Base-by-base conservation (phyloP, 92 coral and sea anemone genomes). In the Montipora capitata region DNA sequence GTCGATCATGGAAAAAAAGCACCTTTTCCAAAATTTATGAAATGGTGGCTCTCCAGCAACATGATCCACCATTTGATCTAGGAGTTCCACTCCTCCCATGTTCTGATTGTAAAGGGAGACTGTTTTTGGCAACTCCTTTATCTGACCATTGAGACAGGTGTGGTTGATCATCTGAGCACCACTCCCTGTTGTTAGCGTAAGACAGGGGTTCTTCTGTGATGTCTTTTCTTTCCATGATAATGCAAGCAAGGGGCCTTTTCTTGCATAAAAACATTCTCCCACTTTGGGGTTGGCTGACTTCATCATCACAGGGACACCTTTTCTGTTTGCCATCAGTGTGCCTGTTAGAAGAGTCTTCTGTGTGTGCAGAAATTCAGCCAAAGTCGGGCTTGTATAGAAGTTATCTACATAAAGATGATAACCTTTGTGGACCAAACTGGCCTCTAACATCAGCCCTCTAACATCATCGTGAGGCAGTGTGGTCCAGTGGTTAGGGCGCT, bases 11-110 rank as follows among this genome's bases (percentile, higher is more conserved):
- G 41, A 54, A 81, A 77, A 85, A 85, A 71, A 85, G 43, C 89
- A 85, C 42, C 76, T 85, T 35, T 85, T 85, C 78, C 89, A 77
- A 68, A 74, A 85, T 63, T 76, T 77, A 77, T 85, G 89, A 73
- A 85, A 85, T 35, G 68, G 64, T 52, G 78, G 38, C 78, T 85
- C 78, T 15, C 78, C 82, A 12, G 77, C 84, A 85, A 74, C 76
- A 40, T 64, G 79, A 44, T 77, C 84, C 40, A 85, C 89, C 69
- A 62, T 85, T 27, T 66, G 89, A 68, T 77, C 83, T 27, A 76
- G 89, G 44, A 56, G 71, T 43, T 67, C 89, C 5, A 85, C 77
- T 70, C 83, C 89, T 41, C 83, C 89, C 89, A 76, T 85, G 68
- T 65, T 80, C 64, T 76, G 66, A 72, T 85, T 85, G 77, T 85